Base-by-base conservation (phyloP, 2,888 invertebrate species). In the Hemaris fuciformis region DNA sequence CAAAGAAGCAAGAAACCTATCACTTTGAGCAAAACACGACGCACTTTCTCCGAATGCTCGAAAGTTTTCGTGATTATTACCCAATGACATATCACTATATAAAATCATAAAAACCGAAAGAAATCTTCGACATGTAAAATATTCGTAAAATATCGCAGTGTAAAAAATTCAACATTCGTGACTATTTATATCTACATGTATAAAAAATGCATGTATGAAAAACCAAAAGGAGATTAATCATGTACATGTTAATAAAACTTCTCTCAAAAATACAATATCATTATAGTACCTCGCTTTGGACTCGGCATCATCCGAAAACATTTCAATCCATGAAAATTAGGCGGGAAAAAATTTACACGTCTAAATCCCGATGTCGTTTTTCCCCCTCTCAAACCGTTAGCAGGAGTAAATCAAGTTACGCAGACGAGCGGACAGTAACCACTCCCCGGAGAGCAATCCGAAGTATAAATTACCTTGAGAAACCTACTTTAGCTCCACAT, bases 1-100 rank as follows among this genome's bases (percentile, higher is more conserved):
- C 72, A 73, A 64, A 70, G 69, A 70, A 63, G 56, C 71, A 62
- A 59, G 56, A 66, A 70, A 75, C 78, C 74, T 78, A 77, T 81
- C 76, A 79, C 81, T 80, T 79, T 74, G 75, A 74, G 69, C 76
- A 77, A 76, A 80, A 79, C 60, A 65, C 62, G 61, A 63, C 61
- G 58, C 65, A 84, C 85, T 85, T 85, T 85, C 85, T 79, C 81
- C 71, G 65, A 60, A 66, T 71, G 62, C 66, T 69, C 65, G 41
- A 8, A 38, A 57, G 61, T n/a, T 57, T 57, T 43, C 61, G 57
- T 60, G 53, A 53, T 15, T 53, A 60, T 53, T 48, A 60, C 48
- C 20, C 23, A 10, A 15, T 25, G 22, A 13, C 25, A 60, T 60
- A 15, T 25, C 25, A 41, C 41, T 41, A 53, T 53, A 25, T 25